These are phyloP conservation scores for Balearica regulorum DNA, from an alignment of 2,797 vertebrate species.

Conservation along the genomic window DNA sequence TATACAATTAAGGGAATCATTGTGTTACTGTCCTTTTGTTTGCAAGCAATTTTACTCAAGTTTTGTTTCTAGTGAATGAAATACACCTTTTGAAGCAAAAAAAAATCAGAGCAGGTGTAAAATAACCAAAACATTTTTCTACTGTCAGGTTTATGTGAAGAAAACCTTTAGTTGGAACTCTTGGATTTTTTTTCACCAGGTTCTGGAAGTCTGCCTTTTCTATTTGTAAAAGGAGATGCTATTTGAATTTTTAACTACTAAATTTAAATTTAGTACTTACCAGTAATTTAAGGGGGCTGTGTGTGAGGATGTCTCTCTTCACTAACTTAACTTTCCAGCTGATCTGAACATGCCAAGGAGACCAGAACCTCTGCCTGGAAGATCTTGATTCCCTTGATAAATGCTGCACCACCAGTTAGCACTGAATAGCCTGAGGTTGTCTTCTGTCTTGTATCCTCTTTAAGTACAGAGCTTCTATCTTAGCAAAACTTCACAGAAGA, in stretches of 20 bases:
- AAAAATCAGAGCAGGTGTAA: neutral
- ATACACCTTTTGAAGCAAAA: neutral
- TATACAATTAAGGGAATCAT: neutral
- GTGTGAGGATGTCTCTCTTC: neutral
- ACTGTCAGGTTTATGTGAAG: neutral
- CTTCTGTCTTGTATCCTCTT: neutral
- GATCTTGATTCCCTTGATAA: neutral
- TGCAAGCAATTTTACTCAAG: neutral
- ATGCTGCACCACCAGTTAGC: neutral
- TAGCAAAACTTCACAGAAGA: neutral
- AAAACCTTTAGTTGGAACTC: neutral
- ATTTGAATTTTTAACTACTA: neutral
- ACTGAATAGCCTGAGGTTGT: neutral
- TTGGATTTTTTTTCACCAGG: neutral
- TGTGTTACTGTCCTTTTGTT: neutral
- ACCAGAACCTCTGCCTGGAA: neutral
- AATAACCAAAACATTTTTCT: neutral
- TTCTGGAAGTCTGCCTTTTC: neutral
- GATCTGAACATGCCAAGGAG: neutral
- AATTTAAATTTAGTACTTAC: neutral
- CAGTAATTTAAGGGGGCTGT: neutral
- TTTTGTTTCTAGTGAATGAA: neutral
- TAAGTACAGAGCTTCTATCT: neutral
- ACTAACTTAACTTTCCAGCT: neutral
- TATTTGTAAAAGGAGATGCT: neutral